Base-by-base conservation (phyloP, 2,888 invertebrate species). In the Yponomeuta cagnagella region DNA sequence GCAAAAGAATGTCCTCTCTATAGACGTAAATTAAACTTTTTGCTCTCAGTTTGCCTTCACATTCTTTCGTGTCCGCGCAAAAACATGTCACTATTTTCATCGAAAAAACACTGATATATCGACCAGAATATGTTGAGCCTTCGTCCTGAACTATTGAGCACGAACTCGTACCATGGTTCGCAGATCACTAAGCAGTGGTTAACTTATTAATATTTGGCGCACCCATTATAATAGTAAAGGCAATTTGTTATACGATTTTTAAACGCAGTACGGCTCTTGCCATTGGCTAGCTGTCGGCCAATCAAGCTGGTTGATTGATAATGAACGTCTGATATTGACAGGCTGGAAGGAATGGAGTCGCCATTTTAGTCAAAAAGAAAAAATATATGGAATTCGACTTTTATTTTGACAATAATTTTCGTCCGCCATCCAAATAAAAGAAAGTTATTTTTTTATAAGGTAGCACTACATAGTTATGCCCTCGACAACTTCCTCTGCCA, bases 241-340 rank as follows among this genome's bases (percentile, higher is more conserved):
- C 33, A 70, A 58, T 66, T 66, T 67, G 78, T 79, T 81, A 80
- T 81, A 80, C 80, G 79, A 77, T 83, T 81, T 84, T 86, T 82
- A 84, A 86, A 82, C 82, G 78, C 76, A 77, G 77, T 73, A 72
- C 73, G 65, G 1, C 76, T 74, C 74, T 73, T 75, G 75, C 78
- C 74, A 90, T 90, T 90, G 90, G 90, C 77, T 77, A 74, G 69
- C 68, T 73, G 75, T 74, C 78, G 75, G 71, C 90, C 90, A 91
- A 90, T 90, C 78, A 77, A 76, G 72, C 73, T 72, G 75, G 77
- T 78, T 82, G 83, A 85, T 86, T 84, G 79, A 80, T 82, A 84
- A 86, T 84, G 79, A 82, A 78, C 77, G 77, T 75, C 75, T 73
- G 73, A 76, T 78, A 80, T 76, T 73, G 76, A 78, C 77, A 76